phyloP scores from a whole-genome alignment of 2,797 vertebrate species.

The Lepus oiostolus region DNA sequence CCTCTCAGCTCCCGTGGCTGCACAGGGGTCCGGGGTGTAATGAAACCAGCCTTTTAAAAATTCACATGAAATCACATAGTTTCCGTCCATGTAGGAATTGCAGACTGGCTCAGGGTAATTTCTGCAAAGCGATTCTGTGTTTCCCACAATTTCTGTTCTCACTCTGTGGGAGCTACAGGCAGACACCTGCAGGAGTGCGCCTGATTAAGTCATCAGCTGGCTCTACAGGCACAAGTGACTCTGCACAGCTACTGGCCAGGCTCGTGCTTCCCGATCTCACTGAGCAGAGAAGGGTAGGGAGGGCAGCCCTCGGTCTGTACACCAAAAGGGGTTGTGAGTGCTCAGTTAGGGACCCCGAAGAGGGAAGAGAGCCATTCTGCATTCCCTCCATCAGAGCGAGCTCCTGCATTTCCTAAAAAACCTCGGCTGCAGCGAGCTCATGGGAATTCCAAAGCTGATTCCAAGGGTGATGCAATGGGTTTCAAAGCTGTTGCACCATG shows the following conservation, averaged over 20 bases:
- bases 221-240: not conserved
- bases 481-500: not conserved
- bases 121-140: constrained; percentile 24
- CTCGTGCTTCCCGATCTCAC: not conserved
- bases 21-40: not conserved
- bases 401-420: not conserved
- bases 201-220: not conserved
- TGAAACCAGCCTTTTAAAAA: constrained; percentile 35
- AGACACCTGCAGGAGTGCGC: not conserved
- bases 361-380: not conserved
- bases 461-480: not conserved
- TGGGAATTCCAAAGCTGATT: not conserved
- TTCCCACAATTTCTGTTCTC: constrained; percentile 20
- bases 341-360: not conserved
- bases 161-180: not conserved
- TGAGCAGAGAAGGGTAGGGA: not conserved
- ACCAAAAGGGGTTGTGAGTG: not conserved
- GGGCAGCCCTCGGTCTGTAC: not conserved
- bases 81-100: constrained; percentile 43
- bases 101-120: not conserved
- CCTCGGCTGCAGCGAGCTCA: not conserved
- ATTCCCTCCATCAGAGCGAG: not conserved
- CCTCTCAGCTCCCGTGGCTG: not conserved
- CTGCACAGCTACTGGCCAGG: not conserved
- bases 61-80: not conserved